Conservation (phyloP, 2,797 vertebrate species). For the Enteromius trimaculatus region DNA sequence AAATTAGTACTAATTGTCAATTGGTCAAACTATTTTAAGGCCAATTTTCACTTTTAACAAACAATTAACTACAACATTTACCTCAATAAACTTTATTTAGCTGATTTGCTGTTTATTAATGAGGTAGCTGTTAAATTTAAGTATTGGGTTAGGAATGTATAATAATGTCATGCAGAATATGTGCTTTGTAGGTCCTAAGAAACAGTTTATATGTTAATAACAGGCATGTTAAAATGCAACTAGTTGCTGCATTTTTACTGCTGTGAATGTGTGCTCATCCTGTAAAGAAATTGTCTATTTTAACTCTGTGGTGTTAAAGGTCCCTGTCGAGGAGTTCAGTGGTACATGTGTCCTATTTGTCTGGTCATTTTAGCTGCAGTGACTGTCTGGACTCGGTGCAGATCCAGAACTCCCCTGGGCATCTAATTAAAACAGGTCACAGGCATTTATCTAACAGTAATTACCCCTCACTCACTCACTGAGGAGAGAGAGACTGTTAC, state of each 20-base stretch:
- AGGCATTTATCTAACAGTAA: constrained; percentile 59
- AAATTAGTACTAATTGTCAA: neutral
- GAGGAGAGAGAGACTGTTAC: constrained; percentile 34
- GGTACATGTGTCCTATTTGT: constrained; percentile 12
- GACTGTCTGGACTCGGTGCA: constrained; percentile 22
- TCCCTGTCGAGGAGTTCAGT: neutral
- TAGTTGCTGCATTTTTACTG: neutral
- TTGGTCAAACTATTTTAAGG: too few species aligned
- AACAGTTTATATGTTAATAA: too few species aligned
- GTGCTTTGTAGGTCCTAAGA: too few species aligned
- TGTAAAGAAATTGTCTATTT: constrained; percentile 3
- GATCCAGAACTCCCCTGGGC: constrained; percentile 36
- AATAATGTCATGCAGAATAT: too few species aligned
- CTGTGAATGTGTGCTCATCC: neutral
- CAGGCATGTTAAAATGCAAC: too few species aligned
- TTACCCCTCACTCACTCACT: constrained; percentile 56
- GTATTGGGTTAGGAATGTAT: too few species aligned
- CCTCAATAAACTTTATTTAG: too few species aligned
- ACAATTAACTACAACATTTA: too few species aligned
- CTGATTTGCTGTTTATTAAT: too few species aligned
- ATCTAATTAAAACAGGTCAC: constrained; percentile 59
- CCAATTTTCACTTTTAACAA: too few species aligned
- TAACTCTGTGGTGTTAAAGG: constrained; percentile 5
- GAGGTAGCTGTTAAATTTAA: too few species aligned
- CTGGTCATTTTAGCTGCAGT: constrained; percentile 18